phyloP scores from a whole-genome alignment of 1,140 invertebrate species.

The Archivesica marissinica region DNA sequence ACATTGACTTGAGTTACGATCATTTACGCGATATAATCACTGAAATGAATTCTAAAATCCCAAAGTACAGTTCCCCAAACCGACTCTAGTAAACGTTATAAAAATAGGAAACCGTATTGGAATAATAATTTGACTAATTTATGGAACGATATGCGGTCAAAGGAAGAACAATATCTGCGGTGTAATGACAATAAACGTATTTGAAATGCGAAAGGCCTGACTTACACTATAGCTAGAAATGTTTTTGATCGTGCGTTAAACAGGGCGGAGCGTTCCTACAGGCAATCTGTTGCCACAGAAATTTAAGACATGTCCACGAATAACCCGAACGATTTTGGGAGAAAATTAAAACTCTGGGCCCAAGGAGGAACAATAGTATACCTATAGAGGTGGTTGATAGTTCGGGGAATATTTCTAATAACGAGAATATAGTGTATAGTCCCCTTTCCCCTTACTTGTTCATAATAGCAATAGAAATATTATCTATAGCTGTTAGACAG shows the following conservation, averaged over 20 bases:
- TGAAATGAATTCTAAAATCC: conserved; percentile 26
- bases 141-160: not conserved
- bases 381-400: not conserved
- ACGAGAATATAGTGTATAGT: no score
- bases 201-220: not conserved
- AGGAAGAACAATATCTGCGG: not conserved
- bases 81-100: not conserved
- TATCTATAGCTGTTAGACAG: no score
- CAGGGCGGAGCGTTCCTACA: not conserved
- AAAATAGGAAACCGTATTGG: conserved; percentile 37
- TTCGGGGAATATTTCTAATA: no score
- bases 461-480: no score
- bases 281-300: no score
- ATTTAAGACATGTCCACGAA: no score
- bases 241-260: conserved; percentile 33
- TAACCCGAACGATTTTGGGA: no score
- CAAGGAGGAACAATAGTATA: not conserved
- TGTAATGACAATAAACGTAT: not conserved
- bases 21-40: conserved; percentile 9
- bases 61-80: not conserved
- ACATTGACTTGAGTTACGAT: conserved; percentile 31
- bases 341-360: conserved; percentile 15
- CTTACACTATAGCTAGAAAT: not conserved
- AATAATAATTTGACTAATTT: conserved; percentile 15
- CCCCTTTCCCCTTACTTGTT: no score